phyloP scores from a whole-genome alignment of 92 coral and sea anemone genomes.

The Palythoa heliodiscus region DNA sequence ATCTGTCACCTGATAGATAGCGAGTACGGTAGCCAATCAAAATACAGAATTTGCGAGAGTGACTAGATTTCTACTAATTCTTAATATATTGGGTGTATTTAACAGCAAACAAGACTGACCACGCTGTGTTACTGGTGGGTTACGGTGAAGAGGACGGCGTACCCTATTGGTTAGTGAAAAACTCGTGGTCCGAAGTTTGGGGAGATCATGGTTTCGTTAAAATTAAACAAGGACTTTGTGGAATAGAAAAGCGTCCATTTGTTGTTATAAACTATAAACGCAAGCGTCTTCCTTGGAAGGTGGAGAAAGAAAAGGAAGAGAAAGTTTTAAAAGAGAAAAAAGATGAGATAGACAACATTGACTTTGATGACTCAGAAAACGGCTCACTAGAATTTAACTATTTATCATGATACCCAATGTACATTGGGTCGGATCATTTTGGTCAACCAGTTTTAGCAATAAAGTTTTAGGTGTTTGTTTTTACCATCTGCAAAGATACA shows the following conservation, averaged over 20 bases:
- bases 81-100: no score
- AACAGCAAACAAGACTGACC: constrained; percentile 91
- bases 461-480: background rate
- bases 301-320: constrained; percentile 47
- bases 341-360: constrained; percentile 12
- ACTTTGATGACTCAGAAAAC: background rate
- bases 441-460: background rate
- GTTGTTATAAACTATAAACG: constrained; percentile 77
- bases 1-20: no score
- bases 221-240: constrained; percentile 86
- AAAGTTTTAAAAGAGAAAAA: constrained; percentile 11
- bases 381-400: constrained; percentile 8
- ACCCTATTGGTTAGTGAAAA: constrained; percentile 90
- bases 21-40: no score
- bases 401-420: constrained; percentile 2
- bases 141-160: constrained; percentile 79
- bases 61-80: no score
- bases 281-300: constrained; percentile 81
- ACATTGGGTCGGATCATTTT: background rate
- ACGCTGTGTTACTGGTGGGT: constrained; percentile 86
- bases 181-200: constrained; percentile 94
- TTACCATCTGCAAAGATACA: background rate
- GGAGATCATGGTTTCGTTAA: constrained; percentile 88
- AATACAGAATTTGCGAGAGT: no score
- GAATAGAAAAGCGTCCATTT: constrained; percentile 87